Evolutionary conservation across 2,113 vertebrate species (phyloP).

Genomic region (Pseudonaja textilis): DNA sequence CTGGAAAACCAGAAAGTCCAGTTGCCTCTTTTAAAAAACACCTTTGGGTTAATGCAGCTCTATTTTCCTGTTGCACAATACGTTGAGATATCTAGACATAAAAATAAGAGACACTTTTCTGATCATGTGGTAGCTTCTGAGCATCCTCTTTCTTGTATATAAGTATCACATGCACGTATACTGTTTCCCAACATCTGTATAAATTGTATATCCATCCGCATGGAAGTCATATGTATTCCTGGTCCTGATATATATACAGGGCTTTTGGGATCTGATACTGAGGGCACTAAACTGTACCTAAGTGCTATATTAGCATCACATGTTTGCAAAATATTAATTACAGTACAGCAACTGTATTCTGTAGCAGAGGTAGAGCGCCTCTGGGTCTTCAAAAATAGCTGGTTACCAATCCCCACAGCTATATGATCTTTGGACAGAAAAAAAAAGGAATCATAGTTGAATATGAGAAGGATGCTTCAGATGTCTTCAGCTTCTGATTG

Average conservation of each 20-base stretch:
- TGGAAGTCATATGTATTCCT: background rate
- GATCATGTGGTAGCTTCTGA: background rate
- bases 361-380: background rate
- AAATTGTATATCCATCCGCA: background rate
- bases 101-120: background rate
- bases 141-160: background rate
- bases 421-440: background rate
- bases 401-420: background rate
- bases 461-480: background rate
- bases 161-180: background rate
- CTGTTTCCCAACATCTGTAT: background rate
- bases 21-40: too few species aligned
- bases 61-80: background rate
- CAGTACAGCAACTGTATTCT: background rate
- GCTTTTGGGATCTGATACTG: background rate
- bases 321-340: background rate
- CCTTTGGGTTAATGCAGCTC: too few species aligned
- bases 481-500: background rate
- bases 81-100: background rate
- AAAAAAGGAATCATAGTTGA: too few species aligned
- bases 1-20: too few species aligned
- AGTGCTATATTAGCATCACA: background rate
- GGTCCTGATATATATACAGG: too few species aligned
- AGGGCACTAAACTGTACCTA: background rate
- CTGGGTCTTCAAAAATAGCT: background rate